Evolutionary conservation across 2,113 vertebrate species (phyloP).

Genomic region (Hypomesus transpacificus): DNA sequence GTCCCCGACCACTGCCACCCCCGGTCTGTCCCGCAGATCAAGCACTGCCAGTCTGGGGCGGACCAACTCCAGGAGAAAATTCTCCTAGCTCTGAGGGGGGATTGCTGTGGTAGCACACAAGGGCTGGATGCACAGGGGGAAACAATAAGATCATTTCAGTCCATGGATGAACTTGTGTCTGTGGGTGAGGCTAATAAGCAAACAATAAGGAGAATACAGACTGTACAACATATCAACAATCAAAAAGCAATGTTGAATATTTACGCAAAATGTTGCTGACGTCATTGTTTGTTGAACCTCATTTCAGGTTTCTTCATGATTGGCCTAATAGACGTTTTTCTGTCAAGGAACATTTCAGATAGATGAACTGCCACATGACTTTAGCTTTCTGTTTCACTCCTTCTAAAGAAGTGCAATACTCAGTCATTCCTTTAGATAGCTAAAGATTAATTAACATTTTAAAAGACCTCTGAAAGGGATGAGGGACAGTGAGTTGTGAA

Average conservation of each 20-base stretch:
- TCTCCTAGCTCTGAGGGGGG: conserved; percentile 50
- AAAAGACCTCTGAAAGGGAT: background rate
- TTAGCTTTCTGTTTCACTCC: conserved; percentile 38
- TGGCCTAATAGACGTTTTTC: conserved; percentile 41
- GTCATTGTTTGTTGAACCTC: conserved; percentile 43
- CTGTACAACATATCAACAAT: conserved; percentile 57
- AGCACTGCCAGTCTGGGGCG: conserved; percentile 85
- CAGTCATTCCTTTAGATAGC: background rate
- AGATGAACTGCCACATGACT: conserved; percentile 18
- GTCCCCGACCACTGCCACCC: conserved; percentile 73
- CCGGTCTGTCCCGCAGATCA: conserved; percentile 80
- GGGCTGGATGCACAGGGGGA: background rate
- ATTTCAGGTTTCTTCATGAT: conserved; percentile 25
- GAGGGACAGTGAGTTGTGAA: no score
- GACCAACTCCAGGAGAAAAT: conserved; percentile 76
- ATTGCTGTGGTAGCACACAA: background rate
- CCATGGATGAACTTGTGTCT: background rate
- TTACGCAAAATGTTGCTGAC: conserved; percentile 47
- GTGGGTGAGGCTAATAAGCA: background rate
- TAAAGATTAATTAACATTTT: background rate
- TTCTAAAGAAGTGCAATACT: conserved; percentile 59
- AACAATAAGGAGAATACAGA: conserved; percentile 9
- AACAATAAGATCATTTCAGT: background rate
- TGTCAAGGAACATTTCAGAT: conserved; percentile 33
- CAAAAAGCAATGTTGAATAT: conserved; percentile 70